These are phyloP conservation scores for Heliconius hewitsoni DNA, from an alignment of 1,140 invertebrate genomes.

Conservation along the genomic window DNA sequence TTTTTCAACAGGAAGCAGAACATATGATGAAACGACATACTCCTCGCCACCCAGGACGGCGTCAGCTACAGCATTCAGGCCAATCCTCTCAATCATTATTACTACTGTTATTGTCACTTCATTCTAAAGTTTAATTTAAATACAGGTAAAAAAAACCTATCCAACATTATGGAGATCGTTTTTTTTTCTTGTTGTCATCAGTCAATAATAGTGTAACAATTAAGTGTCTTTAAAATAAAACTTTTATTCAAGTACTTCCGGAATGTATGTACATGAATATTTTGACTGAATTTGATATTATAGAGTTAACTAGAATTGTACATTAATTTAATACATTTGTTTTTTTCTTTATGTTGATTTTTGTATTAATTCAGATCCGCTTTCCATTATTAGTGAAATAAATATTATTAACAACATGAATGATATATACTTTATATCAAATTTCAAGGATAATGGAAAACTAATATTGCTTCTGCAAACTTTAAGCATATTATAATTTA, in stretches of 20 bases:
- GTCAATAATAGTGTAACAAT: neutral
- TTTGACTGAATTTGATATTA: neutral
- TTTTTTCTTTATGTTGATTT: too few species aligned
- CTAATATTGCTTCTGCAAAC: neutral
- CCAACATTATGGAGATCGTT: neutral
- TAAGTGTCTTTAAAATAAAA: neutral
- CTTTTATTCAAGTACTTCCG: neutral
- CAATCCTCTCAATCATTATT: slow-evolving; percentile 34
- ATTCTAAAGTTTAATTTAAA: neutral
- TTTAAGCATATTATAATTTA: neutral
- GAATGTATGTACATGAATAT: neutral
- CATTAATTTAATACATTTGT: too few species aligned
- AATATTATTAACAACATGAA: too few species aligned
- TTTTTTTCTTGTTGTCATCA: neutral
- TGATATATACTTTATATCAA: neutral
- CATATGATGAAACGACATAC: slow-evolving; percentile 51
- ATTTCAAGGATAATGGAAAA: neutral
- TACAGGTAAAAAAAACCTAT: neutral
- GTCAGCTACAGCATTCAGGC: slow-evolving; percentile 38
- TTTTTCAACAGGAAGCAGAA: slow-evolving; percentile 50
- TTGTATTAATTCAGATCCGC: too few species aligned
- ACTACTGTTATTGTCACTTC: neutral
- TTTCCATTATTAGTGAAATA: neutral
- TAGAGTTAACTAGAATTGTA: neutral
- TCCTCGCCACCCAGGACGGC: slow-evolving; percentile 54